Conservation (phyloP, 2,797 vertebrate genomes). For the Rallus crepitans region DNA sequence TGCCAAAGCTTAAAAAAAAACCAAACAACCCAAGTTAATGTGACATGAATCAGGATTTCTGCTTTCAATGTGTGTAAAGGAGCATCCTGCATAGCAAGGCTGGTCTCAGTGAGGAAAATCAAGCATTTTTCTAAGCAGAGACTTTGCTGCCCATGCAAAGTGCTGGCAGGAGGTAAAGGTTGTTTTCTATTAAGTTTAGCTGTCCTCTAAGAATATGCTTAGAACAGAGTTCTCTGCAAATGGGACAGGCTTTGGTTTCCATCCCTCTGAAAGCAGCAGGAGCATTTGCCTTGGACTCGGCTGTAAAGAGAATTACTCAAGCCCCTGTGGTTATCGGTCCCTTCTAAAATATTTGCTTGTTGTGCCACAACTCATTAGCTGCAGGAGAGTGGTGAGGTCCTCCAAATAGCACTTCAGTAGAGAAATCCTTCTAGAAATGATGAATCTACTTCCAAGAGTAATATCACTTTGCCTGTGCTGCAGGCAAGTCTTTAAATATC, state of each 20-base stretch:
- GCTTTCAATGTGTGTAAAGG: not conserved
- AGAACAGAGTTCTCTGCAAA: not conserved
- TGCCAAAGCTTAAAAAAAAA: not conserved
- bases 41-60: not conserved
- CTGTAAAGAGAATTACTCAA: not conserved
- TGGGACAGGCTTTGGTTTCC: not conserved
- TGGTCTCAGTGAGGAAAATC: not conserved
- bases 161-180: not conserved
- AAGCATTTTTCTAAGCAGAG: rapidly evolving
- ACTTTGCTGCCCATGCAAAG: not conserved
- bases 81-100: not conserved
- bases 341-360: not conserved
- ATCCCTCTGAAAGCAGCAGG: not conserved
- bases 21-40: not conserved
- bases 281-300: not conserved
- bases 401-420: not conserved
- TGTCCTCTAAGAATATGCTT: not conserved
- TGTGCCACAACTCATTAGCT: not conserved
- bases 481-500: not conserved
- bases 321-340: not conserved
- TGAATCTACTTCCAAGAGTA: not conserved
- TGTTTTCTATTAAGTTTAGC: not conserved
- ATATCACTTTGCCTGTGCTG: not conserved
- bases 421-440: not conserved
- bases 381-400: not conserved